Evolutionary conservation across 1,140 invertebrate genomes (phyloP), one percentile per base, ranked within the genome.

Genomic region (Helicoverpa armigera): DNA sequence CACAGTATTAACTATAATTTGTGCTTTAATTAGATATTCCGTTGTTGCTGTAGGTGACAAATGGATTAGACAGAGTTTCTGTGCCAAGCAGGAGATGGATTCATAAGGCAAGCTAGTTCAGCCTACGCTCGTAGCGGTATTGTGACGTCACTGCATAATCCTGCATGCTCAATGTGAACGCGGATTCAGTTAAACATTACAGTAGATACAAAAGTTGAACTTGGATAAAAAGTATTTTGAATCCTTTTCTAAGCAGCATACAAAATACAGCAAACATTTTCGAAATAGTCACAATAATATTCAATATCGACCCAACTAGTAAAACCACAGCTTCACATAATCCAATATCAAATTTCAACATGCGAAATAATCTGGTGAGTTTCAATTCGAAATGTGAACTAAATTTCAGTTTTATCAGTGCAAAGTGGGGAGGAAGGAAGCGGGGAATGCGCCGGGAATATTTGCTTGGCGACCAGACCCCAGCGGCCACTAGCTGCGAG

Each of bases 331-430:
- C 18, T n/a, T n/a, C n/a, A 74, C 51, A 72, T 12, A 43, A 58
- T 56, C 50, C 54, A 74, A 58, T 58, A 48, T 58, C 23, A 58
- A 74, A 60, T 60, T 58, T 43, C 53, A 74, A 74, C 54, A 51
- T 74, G 29, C 43, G 53, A 74, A 74, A 56, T 74, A 74, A 74
- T 74, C 54, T 74, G 43, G 54, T 58, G 23, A 58, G 72, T 80
- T 78, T 53, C 79, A 75, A 58, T 76, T 73, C 51, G 29, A 75
- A 81, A 80, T 73, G 56, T 73, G 58, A 75, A 73, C 61, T 35
- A 77, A 80, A 84, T 79, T 81, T 74, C 60, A 82, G 81, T 73
- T 82, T 86, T 82, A 83, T 86, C 80, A 81, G 83, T 69, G 63
- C 73, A 78, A 82, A 78, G 56, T 58, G 65, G 70, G 53, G 54